Conservation (phyloP, 2,113 vertebrate genomes). For the Clarias magur region DNA sequence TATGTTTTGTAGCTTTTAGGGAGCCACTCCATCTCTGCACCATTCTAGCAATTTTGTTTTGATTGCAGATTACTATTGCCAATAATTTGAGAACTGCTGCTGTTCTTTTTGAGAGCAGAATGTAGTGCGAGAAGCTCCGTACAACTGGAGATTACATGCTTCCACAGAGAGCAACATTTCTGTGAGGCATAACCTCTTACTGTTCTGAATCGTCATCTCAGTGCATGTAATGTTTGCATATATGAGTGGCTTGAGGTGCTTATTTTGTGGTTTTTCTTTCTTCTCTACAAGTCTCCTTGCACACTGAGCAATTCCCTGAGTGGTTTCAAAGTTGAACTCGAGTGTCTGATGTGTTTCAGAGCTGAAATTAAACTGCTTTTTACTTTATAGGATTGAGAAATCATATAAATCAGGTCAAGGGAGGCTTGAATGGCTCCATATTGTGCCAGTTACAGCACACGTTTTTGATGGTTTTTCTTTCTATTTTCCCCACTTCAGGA, state of each 20-base stretch:
- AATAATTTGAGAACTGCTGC: background rate
- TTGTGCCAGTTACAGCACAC: conserved; percentile 22
- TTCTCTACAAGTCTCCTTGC: background rate
- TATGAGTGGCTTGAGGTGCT: background rate
- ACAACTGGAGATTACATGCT: background rate
- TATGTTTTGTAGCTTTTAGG: background rate
- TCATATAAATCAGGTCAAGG: background rate
- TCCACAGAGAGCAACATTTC: background rate
- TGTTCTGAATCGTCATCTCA: background rate
- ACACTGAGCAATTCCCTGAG: conserved; percentile 22
- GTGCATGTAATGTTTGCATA: conserved; percentile 41
- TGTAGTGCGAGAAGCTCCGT: background rate
- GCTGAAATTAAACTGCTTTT: conserved; percentile 45
- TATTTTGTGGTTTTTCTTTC: conserved; percentile 35
- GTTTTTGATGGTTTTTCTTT: conserved; percentile 48
- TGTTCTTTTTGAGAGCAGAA: background rate
- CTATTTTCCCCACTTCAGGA: conserved; percentile 70
- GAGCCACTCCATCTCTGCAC: background rate
- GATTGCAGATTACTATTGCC: too few species aligned
- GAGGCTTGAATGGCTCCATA: conserved; percentile 13
- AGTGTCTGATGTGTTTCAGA: conserved; percentile 3
- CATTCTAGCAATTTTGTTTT: background rate
- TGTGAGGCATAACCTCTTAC: background rate
- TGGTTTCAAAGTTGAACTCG: conserved; percentile 26
- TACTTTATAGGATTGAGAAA: conserved; percentile 55